phyloP scores from a whole-genome alignment of 2,888 invertebrate genomes.

The Cataglyphis altisquamis region DNA sequence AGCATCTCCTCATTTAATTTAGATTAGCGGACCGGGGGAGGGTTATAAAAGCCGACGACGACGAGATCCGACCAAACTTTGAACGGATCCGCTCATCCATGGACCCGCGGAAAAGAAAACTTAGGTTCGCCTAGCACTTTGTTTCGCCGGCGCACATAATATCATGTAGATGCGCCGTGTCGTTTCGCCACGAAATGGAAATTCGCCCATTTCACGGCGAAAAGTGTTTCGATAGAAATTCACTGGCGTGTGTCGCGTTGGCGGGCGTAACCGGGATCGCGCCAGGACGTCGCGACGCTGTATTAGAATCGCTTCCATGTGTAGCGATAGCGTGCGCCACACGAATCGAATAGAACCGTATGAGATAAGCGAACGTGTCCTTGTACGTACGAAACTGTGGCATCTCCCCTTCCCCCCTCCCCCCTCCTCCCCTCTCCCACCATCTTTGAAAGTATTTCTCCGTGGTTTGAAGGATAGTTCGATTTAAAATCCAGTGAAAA shows the following conservation, averaged over 20 bases:
- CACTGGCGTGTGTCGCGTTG: slow-evolving; percentile 62
- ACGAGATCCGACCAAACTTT: slow-evolving; percentile 66
- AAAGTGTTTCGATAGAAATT: slow-evolving; percentile 77
- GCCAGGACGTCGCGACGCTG: slow-evolving; percentile 36
- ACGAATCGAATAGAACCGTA: slow-evolving; percentile 63
- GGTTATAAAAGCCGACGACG: slow-evolving; percentile 66
- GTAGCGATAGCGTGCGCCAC: slow-evolving; percentile 46
- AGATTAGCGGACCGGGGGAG: slow-evolving; percentile 75
- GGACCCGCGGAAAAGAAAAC: slow-evolving; percentile 60
- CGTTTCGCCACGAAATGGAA: slow-evolving; percentile 74
- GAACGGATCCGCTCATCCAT: slow-evolving; percentile 22
- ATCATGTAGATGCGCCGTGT: slow-evolving; percentile 76
- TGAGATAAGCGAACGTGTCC: slow-evolving; percentile 57
- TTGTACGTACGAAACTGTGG: slow-evolving; percentile 18
- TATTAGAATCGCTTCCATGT: slow-evolving; percentile 50
- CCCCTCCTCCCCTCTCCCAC: background rate
- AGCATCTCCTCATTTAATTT: slow-evolving; percentile 81
- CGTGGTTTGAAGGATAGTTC: slow-evolving; percentile 39
- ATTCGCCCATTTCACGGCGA: slow-evolving; percentile 74
- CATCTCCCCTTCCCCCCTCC: background rate
- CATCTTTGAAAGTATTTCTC: slow-evolving; percentile 5
- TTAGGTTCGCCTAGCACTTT: slow-evolving; percentile 68
- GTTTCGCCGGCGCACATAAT: slow-evolving; percentile 76
- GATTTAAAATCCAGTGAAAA: slow-evolving; percentile 20
- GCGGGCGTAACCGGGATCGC: slow-evolving; percentile 52